Percentiles rank a stretch among this genome's conserved stretches.
phyloP scores from a whole-genome alignment of 2,888 invertebrate species.

The Caenorhabditis imperialis region DNA sequence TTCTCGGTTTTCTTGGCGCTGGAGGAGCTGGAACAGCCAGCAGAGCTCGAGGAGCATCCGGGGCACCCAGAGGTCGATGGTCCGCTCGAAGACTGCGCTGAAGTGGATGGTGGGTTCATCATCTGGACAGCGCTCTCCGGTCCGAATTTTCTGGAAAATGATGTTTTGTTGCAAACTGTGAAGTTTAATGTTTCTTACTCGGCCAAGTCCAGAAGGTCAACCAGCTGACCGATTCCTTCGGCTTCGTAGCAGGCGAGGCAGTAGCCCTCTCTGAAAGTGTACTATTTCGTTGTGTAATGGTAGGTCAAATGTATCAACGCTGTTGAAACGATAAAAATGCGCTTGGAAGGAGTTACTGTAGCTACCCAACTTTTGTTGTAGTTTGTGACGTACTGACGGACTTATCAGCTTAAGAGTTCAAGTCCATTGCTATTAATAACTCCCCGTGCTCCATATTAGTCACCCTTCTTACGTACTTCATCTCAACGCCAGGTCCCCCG shows the following conservation, averaged over 20 bases:
- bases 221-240: neutral
- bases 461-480: no score
- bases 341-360: no score
- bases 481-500: neutral
- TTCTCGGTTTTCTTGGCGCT: neutral
- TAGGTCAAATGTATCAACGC: no score
- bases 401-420: no score
- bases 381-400: no score
- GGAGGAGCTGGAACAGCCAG: neutral
- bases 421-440: no score
- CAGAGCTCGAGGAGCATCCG: neutral
- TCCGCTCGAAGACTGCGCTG: no score
- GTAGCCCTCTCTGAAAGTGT: conserved; percentile 11
- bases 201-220: neutral
- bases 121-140: neutral
- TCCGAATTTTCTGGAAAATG: neutral
- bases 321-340: no score
- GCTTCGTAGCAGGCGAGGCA: conserved; percentile 3
- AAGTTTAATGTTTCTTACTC: neutral
- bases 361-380: no score
- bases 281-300: no score
- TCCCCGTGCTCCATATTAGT: no score
- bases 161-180: neutral
- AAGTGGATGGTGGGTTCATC: conserved; percentile 1
- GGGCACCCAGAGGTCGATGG: neutral